Evolutionary conservation across 2,797 vertebrate genomes (phyloP), one percentile per base, ranked within the genome.

Genomic region (Acanthopagrus latus): DNA sequence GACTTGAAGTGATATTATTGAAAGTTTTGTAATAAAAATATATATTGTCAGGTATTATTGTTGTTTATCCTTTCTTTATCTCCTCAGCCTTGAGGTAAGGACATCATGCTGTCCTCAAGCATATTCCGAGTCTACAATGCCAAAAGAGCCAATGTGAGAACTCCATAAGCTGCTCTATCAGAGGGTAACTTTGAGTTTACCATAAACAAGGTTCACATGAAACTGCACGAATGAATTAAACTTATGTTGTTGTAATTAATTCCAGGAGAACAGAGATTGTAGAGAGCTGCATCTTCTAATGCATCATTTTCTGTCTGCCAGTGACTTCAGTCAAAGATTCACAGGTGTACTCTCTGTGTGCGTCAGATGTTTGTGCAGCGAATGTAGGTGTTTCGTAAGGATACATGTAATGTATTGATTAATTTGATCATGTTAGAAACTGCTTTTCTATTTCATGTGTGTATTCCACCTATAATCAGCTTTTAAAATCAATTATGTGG

Each of bases 11-110:
- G 27, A 65, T 67, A 55, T 46, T 78, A 46, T 58, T 65, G 4
- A 79, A 60, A 10, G 7, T 65, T 83, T 85, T 83, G 57, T 70
- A 87, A 86, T 86, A 83, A 89, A 83, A 64, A 52, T n/a, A 27
- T 7, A 56, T 58, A 29, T 62, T 51, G 16, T 78, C 25, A 66
- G 13, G 3, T 65, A 7, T 44, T 46, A 11, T 38, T 67, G 12
- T 50, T 74, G 20, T 64, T 8, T 55, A n/a, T 1, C 5, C 18
- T 41, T 20, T 25, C 13, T 38, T 38, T 18, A 17, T 52, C 5
- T 59, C 9, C 17, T 14, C 7, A 0, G 3, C 1, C 8, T 76
- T 33, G 16, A 17, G 47, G 21, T 27, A 41, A 33, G 27, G 8
- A 33, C 20, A 6, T 46, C 21, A 18, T 38, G 7, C 57, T 67